Conservation (phyloP, 2,888 invertebrate genomes). For the Lordiphosa andalusiaca region DNA sequence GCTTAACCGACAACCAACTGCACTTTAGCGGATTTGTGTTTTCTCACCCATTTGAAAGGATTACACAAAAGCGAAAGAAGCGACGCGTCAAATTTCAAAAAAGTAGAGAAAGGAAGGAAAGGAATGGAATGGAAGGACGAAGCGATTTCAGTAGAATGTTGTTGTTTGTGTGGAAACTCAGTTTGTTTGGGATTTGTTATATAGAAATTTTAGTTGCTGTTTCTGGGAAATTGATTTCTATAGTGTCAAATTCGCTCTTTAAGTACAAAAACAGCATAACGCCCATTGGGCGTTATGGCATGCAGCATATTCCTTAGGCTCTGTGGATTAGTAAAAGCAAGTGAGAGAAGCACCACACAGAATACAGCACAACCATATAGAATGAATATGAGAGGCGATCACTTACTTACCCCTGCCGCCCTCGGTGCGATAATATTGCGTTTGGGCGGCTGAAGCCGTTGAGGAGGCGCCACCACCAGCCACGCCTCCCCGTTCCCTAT, state of each 20-base stretch:
- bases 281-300: too few species aligned
- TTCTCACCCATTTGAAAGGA: conserved; percentile 71
- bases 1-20: conserved; percentile 53
- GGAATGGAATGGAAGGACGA: background rate
- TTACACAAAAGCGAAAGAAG: conserved; percentile 54
- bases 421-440: conserved; percentile 81
- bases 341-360: conserved; percentile 19
- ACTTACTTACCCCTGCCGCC: conserved; percentile 90
- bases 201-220: too few species aligned
- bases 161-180: too few species aligned
- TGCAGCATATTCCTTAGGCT: too few species aligned
- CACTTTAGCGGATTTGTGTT: conserved; percentile 72
- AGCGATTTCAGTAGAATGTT: background rate
- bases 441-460: conserved; percentile 67
- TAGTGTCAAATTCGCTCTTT: too few species aligned
- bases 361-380: conserved; percentile 28
- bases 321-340: conserved; percentile 23
- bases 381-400: conserved; percentile 78
- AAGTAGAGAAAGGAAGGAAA: background rate
- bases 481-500: conserved; percentile 24
- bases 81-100: conserved; percentile 42
- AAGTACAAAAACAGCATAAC: too few species aligned
- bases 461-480: conserved; percentile 27
- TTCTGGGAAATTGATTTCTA: too few species aligned
- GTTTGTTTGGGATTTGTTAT: background rate